Conservation (phyloP, 37 sponge, comb jelly and placozoan genomes). For the Halichondria panicea region DNA sequence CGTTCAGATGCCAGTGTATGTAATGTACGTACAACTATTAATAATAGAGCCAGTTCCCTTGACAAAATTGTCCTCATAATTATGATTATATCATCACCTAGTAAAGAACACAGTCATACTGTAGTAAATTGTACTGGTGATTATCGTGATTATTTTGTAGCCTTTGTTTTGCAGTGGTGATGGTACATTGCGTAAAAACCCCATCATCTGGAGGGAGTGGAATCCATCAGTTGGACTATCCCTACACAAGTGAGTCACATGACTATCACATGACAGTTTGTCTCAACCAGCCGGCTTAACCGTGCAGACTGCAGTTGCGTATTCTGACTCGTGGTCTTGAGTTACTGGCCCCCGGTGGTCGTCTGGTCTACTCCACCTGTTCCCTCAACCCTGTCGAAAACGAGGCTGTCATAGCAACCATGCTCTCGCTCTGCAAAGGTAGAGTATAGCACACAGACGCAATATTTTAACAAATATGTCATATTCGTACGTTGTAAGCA, state of each 20-base stretch:
- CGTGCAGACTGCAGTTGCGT: constrained; percentile 88
- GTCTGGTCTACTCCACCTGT: constrained; percentile 98
- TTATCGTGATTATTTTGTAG: background rate
- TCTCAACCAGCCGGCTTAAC: no score
- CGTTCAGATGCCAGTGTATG: no score
- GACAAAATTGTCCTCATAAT: no score
- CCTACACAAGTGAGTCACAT: constrained; percentile 80
- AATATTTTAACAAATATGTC: background rate
- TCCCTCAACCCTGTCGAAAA: constrained; percentile 98
- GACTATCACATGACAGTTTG: background rate
- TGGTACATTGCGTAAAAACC: constrained; percentile 97
- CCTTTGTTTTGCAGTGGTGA: constrained; percentile 76
- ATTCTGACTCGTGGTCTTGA: constrained; percentile 91
- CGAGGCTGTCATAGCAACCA: constrained; percentile 88
- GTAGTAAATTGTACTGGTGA: background rate
- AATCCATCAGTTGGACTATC: constrained; percentile 50
- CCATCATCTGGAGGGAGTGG: constrained; percentile 89
- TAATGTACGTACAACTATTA: no score
- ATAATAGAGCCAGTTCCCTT: no score
- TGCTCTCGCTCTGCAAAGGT: constrained; percentile 73
- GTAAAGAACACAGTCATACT: background rate
- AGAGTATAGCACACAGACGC: no score
- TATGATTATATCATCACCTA: background rate
- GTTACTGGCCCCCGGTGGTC: constrained; percentile 82
- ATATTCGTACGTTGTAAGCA: no score